Base-by-base conservation (phyloP, 2,888 invertebrate genomes). In the Gasteruption jaculator region DNA sequence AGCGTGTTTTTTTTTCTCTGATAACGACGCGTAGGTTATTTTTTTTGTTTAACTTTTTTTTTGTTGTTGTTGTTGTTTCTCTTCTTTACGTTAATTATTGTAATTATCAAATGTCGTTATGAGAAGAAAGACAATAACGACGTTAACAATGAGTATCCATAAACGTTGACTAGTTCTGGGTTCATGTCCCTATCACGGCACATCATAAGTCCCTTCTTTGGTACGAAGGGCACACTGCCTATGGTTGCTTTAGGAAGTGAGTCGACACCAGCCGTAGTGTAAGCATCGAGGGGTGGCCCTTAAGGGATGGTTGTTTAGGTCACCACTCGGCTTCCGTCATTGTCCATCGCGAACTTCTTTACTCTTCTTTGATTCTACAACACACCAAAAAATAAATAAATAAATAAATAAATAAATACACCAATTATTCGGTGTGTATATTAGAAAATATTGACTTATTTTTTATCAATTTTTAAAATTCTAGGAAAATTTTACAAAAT, bases 221-320 rank as follows among this genome's bases (percentile, higher is more conserved):
- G 62, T 63, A 57, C 60, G 51, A 58, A 60, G 62, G 58, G 58
- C 60, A n/a, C n/a, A 58, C 65, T 72, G 79, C 80, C 84, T 89
- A 91, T 82, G 91, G 91, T 75, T 91, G 91, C 77, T 91, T 91
- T 74, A 91, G 77, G 74, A 91, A 91, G 75, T 91, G 91, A 71
- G 90, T 91, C 72, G 91, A 89, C 57, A 91, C 90, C 69, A 91
- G 81, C 78, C 90, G 85, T 84, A 91, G 84, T 77, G 87, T 90
- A 81, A 91, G 88, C 91, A 91, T 91, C 77, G 67, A 64, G 63
- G 62, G 68, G 65, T 58, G 58, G 52, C 55, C 65, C 73, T 64
- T 57, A 50, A 55, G 66, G 65, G 72, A 71, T 65, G 39, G 49
- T 52, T 47, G 49, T 55, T 53, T 58, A 64, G 65, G 61, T 66